Base-by-base conservation (phyloP, 2,113 vertebrate species). In the Callithrix jacchus region DNA sequence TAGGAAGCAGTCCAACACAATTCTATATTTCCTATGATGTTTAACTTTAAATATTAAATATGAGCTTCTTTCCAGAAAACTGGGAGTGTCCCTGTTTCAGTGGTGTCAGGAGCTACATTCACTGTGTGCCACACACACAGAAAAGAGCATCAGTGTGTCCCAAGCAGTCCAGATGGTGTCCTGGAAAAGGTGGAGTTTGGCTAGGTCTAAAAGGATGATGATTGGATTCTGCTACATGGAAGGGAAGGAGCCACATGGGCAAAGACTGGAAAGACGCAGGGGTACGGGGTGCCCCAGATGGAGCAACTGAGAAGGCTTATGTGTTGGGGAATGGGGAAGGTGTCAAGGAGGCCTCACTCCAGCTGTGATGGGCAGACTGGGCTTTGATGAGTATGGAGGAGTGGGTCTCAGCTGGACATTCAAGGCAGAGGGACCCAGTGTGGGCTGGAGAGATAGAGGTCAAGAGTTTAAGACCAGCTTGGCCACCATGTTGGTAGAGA, bases 1-100 rank as follows among this genome's bases (percentile, higher is more conserved):
- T 18, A 61, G 61, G 74, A 79, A 54, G 54, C 45, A 89, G 37
- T 45, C 23, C 58, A 79, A 54, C 49, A 47, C 20, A 47, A 82
- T 73, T 71, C 49, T 58, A 0, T 49, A 42, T 35, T 45, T 35
- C 45, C 27, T 21, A 42, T n/a, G 25, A 42, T 40, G 27, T 96
- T 96, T 73, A 74, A 61, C 54, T 89, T 52, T 32, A 52, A 92
- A 84, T 58, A 87, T 40, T 61, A 83, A 70, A 37, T 70, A 35
- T 2, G 56, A 93, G 54, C 32, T 47, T 70, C 52, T 79, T 66
- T 73, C 66, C 25, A n/a, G 37, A 84, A 73, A 45, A 73, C 47
- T 12, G 11, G 32, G 52, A n/a, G 5, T 66, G 35, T 5, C 79
- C 42, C 20, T 77, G n/a, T 5, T 58, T 89, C 84, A 42, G 32